Conservation (phyloP, 2,113 vertebrate genomes). For the Pipra filicauda region DNA sequence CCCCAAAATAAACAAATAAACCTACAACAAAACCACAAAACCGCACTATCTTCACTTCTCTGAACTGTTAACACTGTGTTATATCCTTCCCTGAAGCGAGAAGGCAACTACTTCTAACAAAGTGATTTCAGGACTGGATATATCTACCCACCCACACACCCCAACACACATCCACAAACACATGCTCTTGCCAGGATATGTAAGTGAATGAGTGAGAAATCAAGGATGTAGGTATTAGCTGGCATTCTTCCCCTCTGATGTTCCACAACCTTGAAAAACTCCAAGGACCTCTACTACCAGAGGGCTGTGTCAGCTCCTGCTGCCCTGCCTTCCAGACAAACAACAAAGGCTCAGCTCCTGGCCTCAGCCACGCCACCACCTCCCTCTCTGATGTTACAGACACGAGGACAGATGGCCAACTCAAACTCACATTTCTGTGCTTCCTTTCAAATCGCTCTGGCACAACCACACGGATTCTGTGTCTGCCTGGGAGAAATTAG, state of each 20-base stretch:
- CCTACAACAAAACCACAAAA: not conserved
- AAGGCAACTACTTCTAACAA: not conserved
- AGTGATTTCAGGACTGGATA: not conserved
- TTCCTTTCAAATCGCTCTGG: conserved; percentile 32
- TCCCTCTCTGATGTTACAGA: not conserved
- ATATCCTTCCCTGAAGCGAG: not conserved
- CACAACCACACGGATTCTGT: not conserved
- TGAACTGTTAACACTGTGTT: not conserved
- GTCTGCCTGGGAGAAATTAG: conserved; percentile 31
- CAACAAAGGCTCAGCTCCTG: not conserved
- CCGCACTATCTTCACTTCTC: not conserved
- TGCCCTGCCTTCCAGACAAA: not conserved
- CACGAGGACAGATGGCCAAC: conserved; percentile 33
- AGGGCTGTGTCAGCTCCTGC: not conserved
- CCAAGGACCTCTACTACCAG: not conserved
- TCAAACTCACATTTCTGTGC: not conserved
- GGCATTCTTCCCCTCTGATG: not conserved
- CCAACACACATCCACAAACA: not conserved
- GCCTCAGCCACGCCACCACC: not conserved
- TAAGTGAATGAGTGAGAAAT: not conserved
- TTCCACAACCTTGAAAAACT: not conserved
- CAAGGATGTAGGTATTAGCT: not conserved
- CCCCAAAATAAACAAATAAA: not conserved
- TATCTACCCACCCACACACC: not conserved
- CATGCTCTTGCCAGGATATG: not conserved